Evolutionary conservation across 2,797 vertebrate species (phyloP), one percentile per base, ranked within the genome.

Genomic region (Mus caroli): DNA sequence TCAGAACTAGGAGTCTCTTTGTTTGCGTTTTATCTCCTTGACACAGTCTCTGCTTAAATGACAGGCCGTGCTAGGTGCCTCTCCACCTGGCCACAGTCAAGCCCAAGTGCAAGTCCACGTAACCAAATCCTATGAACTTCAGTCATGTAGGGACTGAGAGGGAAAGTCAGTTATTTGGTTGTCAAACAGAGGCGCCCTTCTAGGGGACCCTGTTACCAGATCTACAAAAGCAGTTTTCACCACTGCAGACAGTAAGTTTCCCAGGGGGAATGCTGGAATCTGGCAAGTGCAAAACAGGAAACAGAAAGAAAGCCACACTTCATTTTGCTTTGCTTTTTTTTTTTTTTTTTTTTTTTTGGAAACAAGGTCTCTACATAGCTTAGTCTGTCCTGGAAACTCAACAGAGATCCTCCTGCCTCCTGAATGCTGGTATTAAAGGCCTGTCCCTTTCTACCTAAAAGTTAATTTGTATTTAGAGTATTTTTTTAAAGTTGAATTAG

Each of bases 261-360:
- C 37, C 54, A 1, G 4, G 37, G 10, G 15, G 17, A 4, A 4
- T 67, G 83, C 62, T 50, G 28, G 60, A 46, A 24, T 46, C 28
- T 0, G 11, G 20, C 0, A 0, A 0, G 1, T 1, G 8, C 26
- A 3, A 56, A 34, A n/a, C 0, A 0, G 0, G 7, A 67, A 46
- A 50, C 60, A 50, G 40, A 22, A 67, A 50, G 40, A 22, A 67
- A n/a, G 31, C 43, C 9, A 14, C 11, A 22, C 19, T 43, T 64
- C 22, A 31, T 15, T 20, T 46, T 62, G n/a, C 40, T 20, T 20
- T 79, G 78, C 54, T 34, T 78, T 43, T 20, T 31, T 8, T 17
- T 14, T 12, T 43, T 24, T 79, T 37, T 14, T 82, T 40, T 43
- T 17, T 43, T 14, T 82, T 40, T 43, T 17, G 4, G 14, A 43